Evolutionary conservation across 2,888 invertebrate species (phyloP).

Genomic region (Tinea pellionella): DNA sequence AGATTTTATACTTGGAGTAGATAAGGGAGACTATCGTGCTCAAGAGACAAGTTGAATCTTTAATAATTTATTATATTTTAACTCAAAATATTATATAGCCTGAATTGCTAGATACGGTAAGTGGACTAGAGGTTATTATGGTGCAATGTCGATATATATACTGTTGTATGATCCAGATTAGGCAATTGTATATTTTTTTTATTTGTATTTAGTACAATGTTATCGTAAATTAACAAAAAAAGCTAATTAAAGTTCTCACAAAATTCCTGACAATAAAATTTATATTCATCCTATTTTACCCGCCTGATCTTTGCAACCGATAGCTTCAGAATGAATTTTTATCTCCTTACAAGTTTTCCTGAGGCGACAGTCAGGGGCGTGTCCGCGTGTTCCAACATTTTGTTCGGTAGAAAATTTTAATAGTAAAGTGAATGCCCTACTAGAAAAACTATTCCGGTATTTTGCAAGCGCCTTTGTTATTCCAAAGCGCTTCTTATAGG

Average conservation of each 20-base stretch:
- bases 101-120: too few relatives aligned
- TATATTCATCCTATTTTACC: not conserved
- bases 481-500: not conserved
- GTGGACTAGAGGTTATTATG: too few relatives aligned
- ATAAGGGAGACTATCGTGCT: not conserved
- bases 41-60: conserved; percentile 3
- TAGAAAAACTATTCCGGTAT: conserved; percentile 1
- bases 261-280: not conserved
- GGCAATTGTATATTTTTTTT: too few relatives aligned
- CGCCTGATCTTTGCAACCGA: not conserved
- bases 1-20: conserved; percentile 9
- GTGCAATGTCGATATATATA: too few relatives aligned
- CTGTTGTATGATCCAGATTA: too few relatives aligned
- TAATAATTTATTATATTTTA: not conserved
- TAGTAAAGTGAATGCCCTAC: not conserved
- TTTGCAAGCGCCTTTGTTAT: not conserved
- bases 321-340: not conserved
- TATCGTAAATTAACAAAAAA: too few relatives aligned
- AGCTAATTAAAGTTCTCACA: too few relatives aligned
- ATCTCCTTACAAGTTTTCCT: conserved; percentile 7
- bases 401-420: not conserved
- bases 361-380: conserved; percentile 6
- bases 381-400: not conserved
- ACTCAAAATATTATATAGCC: not conserved
- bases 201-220: too few relatives aligned